phyloP scores from a whole-genome alignment of 2,888 invertebrate genomes.

The Argyra leucocephala region DNA sequence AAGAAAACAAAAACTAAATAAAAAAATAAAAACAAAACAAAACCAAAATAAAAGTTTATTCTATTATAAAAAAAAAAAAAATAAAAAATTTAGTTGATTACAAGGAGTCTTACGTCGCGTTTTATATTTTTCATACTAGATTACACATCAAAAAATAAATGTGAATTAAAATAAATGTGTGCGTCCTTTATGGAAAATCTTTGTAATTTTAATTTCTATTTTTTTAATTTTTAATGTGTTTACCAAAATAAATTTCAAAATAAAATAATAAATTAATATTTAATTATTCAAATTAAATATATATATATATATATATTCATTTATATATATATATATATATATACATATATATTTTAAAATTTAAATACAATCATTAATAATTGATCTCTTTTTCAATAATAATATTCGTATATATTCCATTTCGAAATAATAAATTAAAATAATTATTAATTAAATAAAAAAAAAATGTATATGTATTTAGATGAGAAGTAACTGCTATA shows the following conservation, averaged over 20 bases:
- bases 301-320: no score
- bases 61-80: not conserved
- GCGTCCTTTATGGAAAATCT: not conserved
- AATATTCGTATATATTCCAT: not conserved
- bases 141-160: not conserved
- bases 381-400: no score
- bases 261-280: no score
- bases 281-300: no score
- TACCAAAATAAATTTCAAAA: no score
- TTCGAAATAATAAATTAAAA: not conserved
- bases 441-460: not conserved
- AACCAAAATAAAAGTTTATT: not conserved
- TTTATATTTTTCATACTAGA: not conserved
- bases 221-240: no score
- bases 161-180: not conserved
- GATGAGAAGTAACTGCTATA: no score
- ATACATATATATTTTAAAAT: no score
- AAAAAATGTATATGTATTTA: not conserved
- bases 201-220: not conserved
- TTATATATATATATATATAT: no score
- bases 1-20: not conserved
- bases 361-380: no score
- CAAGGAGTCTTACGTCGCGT: not conserved
- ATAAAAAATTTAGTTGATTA: slow-evolving; percentile 2
- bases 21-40: not conserved